Percentiles rank a stretch among this genome's conserved stretches.
Conservation (phyloP, 1,140 invertebrate species). For the Idris sp. region DNA sequence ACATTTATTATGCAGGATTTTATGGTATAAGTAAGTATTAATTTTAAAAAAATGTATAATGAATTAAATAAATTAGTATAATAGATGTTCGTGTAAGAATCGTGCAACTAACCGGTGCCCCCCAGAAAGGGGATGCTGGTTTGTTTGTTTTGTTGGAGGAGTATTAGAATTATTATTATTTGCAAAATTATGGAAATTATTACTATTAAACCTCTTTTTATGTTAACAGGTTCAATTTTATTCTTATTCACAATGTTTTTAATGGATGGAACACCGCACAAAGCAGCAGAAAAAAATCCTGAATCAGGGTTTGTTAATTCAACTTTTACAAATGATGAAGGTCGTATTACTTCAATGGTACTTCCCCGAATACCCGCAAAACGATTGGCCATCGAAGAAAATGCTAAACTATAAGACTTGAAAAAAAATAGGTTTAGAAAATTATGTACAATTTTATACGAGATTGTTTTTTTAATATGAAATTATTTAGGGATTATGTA, state of each 20-base stretch:
- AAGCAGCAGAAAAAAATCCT: constrained; percentile 56
- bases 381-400: constrained; percentile 26
- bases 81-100: no score
- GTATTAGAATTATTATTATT: no score
- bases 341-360: constrained; percentile 68
- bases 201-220: not conserved
- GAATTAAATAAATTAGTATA: no score
- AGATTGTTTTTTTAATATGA: constrained; percentile 21
- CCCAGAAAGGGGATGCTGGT: no score
- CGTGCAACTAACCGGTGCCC: no score
- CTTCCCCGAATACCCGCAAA: constrained; percentile 69
- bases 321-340: constrained; percentile 78
- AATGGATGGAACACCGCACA: constrained; percentile 81
- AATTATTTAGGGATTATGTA: no score
- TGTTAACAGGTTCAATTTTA: constrained; percentile 82
- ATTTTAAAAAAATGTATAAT: no score
- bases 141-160: no score
- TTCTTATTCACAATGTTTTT: constrained; percentile 85
- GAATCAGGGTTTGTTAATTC: constrained; percentile 77
- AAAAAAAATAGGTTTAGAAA: not conserved
- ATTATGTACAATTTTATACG: constrained; percentile 37
- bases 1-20: constrained; percentile 91
- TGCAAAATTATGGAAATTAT: no score
- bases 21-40: constrained; percentile 86
- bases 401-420: constrained; percentile 42